A percentile compares a stretch with the other conserved stretches of the same genome.
Conservation (phyloP, 1,140 invertebrate genomes). For the Drosophila busckii region DNA sequence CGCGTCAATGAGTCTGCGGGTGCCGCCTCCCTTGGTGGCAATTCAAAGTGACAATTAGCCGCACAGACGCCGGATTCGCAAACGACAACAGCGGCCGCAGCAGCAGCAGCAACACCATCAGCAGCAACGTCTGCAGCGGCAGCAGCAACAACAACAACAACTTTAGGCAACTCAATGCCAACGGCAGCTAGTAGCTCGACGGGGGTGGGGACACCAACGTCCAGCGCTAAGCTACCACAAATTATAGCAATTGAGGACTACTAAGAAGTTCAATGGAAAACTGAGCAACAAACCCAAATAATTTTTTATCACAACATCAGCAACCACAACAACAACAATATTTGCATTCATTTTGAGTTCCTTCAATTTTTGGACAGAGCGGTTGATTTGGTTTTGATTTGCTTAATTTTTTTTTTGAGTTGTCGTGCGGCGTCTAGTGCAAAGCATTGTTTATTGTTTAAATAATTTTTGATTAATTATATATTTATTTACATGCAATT, state of each 20-base stretch:
- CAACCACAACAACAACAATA: neutral
- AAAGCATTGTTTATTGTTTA: slow-evolving; percentile 62
- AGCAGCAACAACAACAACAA: slow-evolving; percentile 31
- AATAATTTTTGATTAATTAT: slow-evolving; percentile 50
- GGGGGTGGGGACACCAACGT: slow-evolving; percentile 26
- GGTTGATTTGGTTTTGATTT: slow-evolving; percentile 27
- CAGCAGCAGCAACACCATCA: slow-evolving; percentile 22
- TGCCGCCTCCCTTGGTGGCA: slow-evolving; percentile 27
- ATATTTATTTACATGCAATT: slow-evolving; percentile 51
- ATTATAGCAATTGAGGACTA: slow-evolving; percentile 77
- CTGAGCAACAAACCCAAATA: slow-evolving; percentile 29
- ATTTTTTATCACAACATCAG: slow-evolving; percentile 22
- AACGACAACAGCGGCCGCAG: slow-evolving; percentile 36
- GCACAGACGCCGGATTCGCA: slow-evolving; percentile 76
- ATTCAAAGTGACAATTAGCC: slow-evolving; percentile 80
- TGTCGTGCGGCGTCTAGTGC: slow-evolving; percentile 68
- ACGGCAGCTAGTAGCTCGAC: slow-evolving; percentile 16
- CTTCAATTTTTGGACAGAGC: slow-evolving; percentile 13
- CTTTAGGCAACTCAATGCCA: slow-evolving; percentile 52
- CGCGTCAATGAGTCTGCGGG: slow-evolving; percentile 80
- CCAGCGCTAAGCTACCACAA: slow-evolving; percentile 73
- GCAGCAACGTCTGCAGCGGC: slow-evolving; percentile 20
- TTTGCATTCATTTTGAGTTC: slow-evolving; percentile 32
- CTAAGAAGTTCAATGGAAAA: slow-evolving; percentile 43
- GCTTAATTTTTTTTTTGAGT: slow-evolving; percentile 50